A percentile compares a stretch with the other conserved stretches of the same genome.
Evolutionary conservation across 2,113 vertebrate species (phyloP).

Genomic region (Candoia aspera): DNA sequence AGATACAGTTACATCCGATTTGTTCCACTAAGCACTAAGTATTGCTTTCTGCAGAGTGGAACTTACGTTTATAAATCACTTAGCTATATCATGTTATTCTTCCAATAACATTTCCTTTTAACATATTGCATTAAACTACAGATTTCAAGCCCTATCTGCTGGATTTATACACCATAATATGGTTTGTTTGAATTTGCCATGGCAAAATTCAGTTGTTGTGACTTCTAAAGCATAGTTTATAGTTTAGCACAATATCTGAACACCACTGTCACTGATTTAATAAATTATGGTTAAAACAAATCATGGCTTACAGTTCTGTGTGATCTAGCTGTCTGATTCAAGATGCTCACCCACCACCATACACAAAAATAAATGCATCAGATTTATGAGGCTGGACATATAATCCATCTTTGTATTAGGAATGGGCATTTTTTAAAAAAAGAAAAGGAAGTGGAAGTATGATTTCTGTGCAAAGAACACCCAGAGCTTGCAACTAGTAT

Average conservation of each 20-base stretch:
- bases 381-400: background rate
- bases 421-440: background rate
- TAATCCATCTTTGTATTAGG: background rate
- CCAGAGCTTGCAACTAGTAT: background rate
- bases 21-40: background rate
- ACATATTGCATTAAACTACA: background rate
- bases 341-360: too few species aligned
- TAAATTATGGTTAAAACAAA: too few species aligned
- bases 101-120: background rate
- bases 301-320: too few species aligned
- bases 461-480: background rate
- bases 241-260: too few species aligned
- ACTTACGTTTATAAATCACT: background rate
- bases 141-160: background rate
- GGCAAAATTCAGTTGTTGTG: background rate
- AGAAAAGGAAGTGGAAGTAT: background rate
- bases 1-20: background rate
- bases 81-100: background rate
- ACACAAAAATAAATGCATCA: background rate
- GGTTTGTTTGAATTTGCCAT: background rate
- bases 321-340: background rate
- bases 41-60: background rate
- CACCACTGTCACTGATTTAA: too few species aligned
- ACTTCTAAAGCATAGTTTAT: too few species aligned
- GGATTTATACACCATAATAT: background rate